Percentiles rank a stretch among this genome's conserved stretches.
Evolutionary conservation across 2,113 vertebrate genomes (phyloP).

Genomic region (Shinisaurus crocodilurus): DNA sequence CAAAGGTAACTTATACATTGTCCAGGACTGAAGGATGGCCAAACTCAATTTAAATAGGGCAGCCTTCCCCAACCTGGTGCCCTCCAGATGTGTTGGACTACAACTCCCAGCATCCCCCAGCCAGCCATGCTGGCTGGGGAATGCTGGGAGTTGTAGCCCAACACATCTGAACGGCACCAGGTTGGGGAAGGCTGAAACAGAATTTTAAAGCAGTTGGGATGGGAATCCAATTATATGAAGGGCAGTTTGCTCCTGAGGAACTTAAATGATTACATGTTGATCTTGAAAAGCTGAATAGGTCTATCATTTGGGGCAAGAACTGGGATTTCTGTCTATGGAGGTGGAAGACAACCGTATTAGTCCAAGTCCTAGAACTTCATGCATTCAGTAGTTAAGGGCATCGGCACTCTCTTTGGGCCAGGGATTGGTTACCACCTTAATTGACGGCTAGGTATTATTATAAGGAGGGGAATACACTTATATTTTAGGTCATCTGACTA

Average conservation of each 20-base stretch:
- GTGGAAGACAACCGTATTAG: background rate
- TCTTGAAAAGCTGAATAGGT: background rate
- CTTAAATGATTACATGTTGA: background rate
- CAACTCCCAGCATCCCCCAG: too few relatives aligned
- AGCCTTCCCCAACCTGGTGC: too few relatives aligned
- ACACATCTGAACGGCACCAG: too few relatives aligned
- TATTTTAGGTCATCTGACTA: background rate
- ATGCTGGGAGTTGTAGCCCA: too few relatives aligned
- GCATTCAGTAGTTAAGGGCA: background rate
- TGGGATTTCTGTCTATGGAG: background rate
- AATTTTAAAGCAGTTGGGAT: background rate
- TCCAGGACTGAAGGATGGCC: background rate
- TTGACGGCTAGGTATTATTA: background rate
- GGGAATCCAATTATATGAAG: background rate
- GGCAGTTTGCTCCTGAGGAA: background rate
- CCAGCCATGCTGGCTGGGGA: too few relatives aligned
- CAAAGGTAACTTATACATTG: background rate
- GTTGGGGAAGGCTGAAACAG: background rate
- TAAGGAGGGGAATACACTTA: background rate
- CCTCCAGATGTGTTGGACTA: too few relatives aligned
- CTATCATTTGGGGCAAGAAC: background rate
- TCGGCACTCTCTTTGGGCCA: background rate
- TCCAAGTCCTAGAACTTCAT: background rate
- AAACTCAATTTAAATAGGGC: background rate
- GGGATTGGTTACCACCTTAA: constrained; percentile 7